These are phyloP conservation scores for Otocyon megalotis DNA, from an alignment of 2,113 vertebrate species.

Conservation along the genomic window DNA sequence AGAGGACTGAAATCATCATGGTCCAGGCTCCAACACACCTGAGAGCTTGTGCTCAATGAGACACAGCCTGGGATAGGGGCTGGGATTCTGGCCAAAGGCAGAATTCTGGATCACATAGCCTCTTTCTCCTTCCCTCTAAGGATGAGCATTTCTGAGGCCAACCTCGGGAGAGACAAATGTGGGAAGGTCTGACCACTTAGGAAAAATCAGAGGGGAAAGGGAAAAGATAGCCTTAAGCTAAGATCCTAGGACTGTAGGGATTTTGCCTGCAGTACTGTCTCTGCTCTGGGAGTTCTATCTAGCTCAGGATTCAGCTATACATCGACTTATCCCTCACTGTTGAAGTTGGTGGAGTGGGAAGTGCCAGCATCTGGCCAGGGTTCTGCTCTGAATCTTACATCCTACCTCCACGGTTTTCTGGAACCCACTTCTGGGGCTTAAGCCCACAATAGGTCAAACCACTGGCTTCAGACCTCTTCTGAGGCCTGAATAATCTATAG, in stretches of 20 bases:
- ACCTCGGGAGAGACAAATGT: neutral
- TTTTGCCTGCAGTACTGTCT: neutral
- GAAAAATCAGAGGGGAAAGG: neutral
- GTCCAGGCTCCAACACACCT: neutral
- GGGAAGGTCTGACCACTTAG: neutral
- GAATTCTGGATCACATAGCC: neutral
- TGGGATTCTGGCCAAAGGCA: neutral
- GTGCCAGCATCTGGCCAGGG: neutral
- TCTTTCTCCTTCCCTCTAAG: neutral
- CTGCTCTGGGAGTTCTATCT: neutral
- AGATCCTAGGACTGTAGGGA: neutral
- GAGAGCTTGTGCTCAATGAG: neutral
- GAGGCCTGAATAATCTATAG: neutral
- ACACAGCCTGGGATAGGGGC: neutral
- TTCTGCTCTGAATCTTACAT: neutral
- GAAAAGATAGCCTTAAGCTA: neutral
- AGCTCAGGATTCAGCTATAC: neutral
- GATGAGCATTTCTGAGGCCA: neutral
- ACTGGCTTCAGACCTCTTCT: neutral
- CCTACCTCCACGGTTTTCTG: neutral
- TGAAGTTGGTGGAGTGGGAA: neutral
- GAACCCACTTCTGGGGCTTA: neutral
- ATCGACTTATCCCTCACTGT: neutral
- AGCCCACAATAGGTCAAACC: neutral
- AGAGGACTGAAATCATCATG: neutral